Evolutionary conservation across 2,113 vertebrate species (phyloP).

Genomic region (Speoplatyrhinus poulsoni): DNA sequence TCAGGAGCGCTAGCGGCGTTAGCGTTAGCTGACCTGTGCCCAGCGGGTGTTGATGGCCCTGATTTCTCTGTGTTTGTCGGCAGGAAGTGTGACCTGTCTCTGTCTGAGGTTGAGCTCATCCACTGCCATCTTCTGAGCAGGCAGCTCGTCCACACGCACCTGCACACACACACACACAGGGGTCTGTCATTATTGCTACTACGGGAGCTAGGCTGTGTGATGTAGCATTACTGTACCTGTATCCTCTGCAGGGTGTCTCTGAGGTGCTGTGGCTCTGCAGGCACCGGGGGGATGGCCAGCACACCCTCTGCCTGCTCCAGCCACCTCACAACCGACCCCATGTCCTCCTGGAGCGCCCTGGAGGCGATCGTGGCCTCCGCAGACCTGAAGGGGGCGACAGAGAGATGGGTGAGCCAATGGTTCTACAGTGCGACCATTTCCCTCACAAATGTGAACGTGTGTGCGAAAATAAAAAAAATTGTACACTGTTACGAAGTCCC

Average conservation of each 20-base stretch:
- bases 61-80: constrained; percentile 83
- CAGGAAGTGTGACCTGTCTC: constrained; percentile 78
- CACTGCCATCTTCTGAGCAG: constrained; percentile 78
- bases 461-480: too few relatives aligned
- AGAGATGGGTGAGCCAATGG: neutral
- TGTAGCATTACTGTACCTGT: constrained; percentile 78
- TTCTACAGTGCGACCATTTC: too few relatives aligned
- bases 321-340: constrained; percentile 87
- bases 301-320: constrained; percentile 81
- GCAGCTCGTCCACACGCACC: constrained; percentile 84
- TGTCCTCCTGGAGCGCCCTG: constrained; percentile 82
- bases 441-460: too few relatives aligned
- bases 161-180: constrained; percentile 52
- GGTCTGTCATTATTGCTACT: neutral
- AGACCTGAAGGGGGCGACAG: constrained; percentile 67
- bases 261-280: constrained; percentile 85
- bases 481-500: too few relatives aligned
- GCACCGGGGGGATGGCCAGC: constrained; percentile 74
- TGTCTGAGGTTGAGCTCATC: constrained; percentile 85
- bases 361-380: constrained; percentile 82
- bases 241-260: constrained; percentile 85
- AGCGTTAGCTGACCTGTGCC: constrained; percentile 82
- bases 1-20: neutral
- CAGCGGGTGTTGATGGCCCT: constrained; percentile 85
- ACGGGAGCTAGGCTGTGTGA: neutral